phyloP scores from a whole-genome alignment of 2,797 vertebrate species.

The Hoplostethus mediterraneus region DNA sequence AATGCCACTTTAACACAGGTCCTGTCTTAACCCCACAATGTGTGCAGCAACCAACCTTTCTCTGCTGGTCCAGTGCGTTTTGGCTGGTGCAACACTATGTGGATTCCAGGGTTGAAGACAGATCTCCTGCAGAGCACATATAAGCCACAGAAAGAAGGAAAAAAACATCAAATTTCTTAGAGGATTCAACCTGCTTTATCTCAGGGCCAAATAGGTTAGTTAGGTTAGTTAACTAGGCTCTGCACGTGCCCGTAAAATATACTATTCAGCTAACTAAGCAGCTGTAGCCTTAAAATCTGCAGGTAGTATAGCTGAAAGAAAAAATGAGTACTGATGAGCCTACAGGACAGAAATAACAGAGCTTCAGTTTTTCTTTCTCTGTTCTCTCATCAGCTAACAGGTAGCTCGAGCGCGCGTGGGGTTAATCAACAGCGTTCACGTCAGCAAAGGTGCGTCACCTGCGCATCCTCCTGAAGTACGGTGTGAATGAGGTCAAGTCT shows the following conservation, averaged over 20 bases:
- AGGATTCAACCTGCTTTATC: slow-evolving; percentile 14
- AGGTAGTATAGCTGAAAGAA: slow-evolving; percentile 6
- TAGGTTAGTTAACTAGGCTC: neutral
- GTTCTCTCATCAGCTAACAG: slow-evolving; percentile 37
- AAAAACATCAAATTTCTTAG: slow-evolving; percentile 9
- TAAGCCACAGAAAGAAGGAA: slow-evolving; percentile 34
- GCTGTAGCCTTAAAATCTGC: neutral
- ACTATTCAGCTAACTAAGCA: neutral
- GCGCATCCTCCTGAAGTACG: slow-evolving; percentile 68
- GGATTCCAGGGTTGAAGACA: slow-evolving; percentile 48
- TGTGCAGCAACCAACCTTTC: slow-evolving; percentile 67
- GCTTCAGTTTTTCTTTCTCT: neutral
- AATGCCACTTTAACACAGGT: no score
- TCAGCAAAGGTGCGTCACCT: slow-evolving; percentile 86
- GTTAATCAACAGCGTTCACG: slow-evolving; percentile 78
- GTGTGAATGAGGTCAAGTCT: slow-evolving; percentile 65
- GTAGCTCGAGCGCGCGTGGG: slow-evolving; percentile 57
- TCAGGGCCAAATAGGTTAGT: neutral
- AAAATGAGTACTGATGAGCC: neutral
- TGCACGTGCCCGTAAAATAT: neutral
- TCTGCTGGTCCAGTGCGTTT: slow-evolving; percentile 37
- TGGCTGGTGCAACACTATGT: slow-evolving; percentile 60
- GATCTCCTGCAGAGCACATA: slow-evolving; percentile 57
- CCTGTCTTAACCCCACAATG: slow-evolving; percentile 1
- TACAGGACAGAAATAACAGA: slow-evolving; percentile 23